Evolutionary conservation across 1,140 invertebrate species (phyloP), one percentile per base, ranked within the genome.

Genomic region (Zaprionus ghesquierei): DNA sequence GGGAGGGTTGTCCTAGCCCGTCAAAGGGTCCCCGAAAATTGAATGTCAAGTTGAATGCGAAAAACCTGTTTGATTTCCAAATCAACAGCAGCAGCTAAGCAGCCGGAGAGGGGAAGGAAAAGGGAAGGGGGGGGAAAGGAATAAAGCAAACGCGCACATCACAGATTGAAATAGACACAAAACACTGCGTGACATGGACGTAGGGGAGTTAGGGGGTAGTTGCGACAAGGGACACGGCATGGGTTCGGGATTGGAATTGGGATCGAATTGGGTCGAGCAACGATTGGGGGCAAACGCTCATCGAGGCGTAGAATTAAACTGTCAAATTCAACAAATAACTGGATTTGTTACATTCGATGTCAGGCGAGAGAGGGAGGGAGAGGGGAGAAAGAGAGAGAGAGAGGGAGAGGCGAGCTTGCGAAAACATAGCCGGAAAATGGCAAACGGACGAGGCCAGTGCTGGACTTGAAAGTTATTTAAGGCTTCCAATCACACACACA

Each of bases 281-380:
- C 64, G 70, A 72, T 75, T 72, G 23, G 61, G 56, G 58, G 54
- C 62, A 72, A 63, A 75, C 66, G 82, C 66, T 89, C 86, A 90
- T 64, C 79, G 86, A 90, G 82, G 86, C 86, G 81, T 90, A 82
- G 86, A 90, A 90, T 90, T 90, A 81, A 90, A 90, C 86, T 90
- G 86, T 90, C 86, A 90, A 90, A 89, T 89, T 84, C 85, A 89
- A 89, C 84, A 85, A 84, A 84, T 84, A 84, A 84, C 73, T 85
- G 81, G 81, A 84, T 86, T 87, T 87, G 75, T 76, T 59, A 71
- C 61, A 78, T 70, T 69, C 65, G 70, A 63, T 49, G 61, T 50
- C 50, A 58, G 18, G 4, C 18, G 56, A 51, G 13, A 18, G n/a
- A 6, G 1, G n/a, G 23, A 25, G 22, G 18, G n/a, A 27, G 13